A percentile compares a stretch with the other conserved stretches of the same genome.
Conservation (phyloP, 2,888 invertebrate genomes). For the Megamerina dolium region DNA sequence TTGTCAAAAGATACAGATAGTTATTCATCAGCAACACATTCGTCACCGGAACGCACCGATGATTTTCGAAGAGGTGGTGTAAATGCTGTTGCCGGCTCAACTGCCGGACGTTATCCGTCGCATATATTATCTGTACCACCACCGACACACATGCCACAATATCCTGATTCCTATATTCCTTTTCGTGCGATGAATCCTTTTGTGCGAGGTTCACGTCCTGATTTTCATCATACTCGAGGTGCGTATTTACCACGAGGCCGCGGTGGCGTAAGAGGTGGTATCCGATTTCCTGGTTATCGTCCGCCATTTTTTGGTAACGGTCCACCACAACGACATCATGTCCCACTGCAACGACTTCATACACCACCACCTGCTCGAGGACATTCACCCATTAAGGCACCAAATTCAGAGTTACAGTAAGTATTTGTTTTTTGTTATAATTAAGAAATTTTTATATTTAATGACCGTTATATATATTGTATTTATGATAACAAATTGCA, state of each 20-base stretch:
- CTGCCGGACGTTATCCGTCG: slow-evolving; percentile 13
- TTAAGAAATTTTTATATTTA: background rate
- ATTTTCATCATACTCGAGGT: slow-evolving; percentile 28
- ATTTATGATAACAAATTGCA: background rate
- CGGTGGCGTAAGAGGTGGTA: slow-evolving; percentile 25
- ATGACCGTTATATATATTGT: background rate
- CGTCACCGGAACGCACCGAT: slow-evolving; percentile 3
- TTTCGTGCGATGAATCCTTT: slow-evolving; percentile 30
- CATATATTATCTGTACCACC: slow-evolving; percentile 8
- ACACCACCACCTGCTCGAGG: slow-evolving; percentile 23
- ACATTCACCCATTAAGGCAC: slow-evolving; percentile 25
- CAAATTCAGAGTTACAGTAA: slow-evolving; percentile 23
- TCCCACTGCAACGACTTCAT: slow-evolving; percentile 12
- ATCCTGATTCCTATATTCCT: slow-evolving; percentile 22
- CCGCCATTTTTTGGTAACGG: slow-evolving; percentile 26
- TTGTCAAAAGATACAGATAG: slow-evolving; percentile 13
- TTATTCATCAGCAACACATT: slow-evolving; percentile 15
- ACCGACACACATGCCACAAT: slow-evolving; percentile 16
- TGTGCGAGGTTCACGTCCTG: slow-evolving; percentile 25
- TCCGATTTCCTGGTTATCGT: slow-evolving; percentile 26
- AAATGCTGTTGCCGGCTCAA: slow-evolving; percentile 13
- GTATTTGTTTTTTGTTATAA: slow-evolving; percentile 6
- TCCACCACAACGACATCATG: slow-evolving; percentile 22
- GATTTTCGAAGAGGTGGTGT: slow-evolving; percentile 8
- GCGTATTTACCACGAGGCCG: slow-evolving; percentile 31